A percentile compares a stretch with the other conserved stretches of the same genome.
phyloP scores from a whole-genome alignment of 2,113 vertebrate species.

The Glareola pratincola region DNA sequence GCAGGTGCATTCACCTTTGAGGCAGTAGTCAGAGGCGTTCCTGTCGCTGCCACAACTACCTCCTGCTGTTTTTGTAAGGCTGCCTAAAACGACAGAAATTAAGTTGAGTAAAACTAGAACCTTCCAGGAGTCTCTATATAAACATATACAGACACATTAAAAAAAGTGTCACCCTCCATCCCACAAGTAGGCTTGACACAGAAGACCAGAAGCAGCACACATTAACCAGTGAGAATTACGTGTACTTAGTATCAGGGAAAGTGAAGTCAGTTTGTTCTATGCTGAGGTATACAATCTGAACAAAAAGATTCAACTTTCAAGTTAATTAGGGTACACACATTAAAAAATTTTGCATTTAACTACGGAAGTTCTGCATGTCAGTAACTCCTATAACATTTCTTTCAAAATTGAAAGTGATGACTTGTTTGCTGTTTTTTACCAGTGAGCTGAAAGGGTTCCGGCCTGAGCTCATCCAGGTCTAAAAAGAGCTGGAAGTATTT shows the following conservation, averaged over 20 bases:
- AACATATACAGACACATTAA: neutral
- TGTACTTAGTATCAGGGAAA: neutral
- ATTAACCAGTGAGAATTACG: neutral
- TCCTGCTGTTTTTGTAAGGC: conserved; percentile 92
- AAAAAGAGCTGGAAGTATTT: neutral
- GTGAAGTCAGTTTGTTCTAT: neutral
- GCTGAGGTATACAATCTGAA: neutral
- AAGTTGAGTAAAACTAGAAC: neutral
- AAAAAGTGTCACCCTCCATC: neutral
- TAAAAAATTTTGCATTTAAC: neutral
- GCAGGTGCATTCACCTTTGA: conserved; percentile 66
- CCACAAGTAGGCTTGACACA: neutral
- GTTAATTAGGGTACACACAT: neutral
- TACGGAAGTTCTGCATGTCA: neutral
- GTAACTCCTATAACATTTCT: neutral
- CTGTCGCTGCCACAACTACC: conserved; percentile 69
- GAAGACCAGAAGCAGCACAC: neutral
- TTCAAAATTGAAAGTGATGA: neutral
- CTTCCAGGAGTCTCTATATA: neutral
- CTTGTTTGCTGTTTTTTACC: neutral
- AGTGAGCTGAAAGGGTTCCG: neutral
- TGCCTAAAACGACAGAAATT: conserved; percentile 75
- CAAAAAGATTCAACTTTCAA: neutral
- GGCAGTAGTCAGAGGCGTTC: conserved; percentile 67
- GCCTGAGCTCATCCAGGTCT: neutral